Conservation (phyloP, 2,113 vertebrate species). For the Notarius lentiginosus region DNA sequence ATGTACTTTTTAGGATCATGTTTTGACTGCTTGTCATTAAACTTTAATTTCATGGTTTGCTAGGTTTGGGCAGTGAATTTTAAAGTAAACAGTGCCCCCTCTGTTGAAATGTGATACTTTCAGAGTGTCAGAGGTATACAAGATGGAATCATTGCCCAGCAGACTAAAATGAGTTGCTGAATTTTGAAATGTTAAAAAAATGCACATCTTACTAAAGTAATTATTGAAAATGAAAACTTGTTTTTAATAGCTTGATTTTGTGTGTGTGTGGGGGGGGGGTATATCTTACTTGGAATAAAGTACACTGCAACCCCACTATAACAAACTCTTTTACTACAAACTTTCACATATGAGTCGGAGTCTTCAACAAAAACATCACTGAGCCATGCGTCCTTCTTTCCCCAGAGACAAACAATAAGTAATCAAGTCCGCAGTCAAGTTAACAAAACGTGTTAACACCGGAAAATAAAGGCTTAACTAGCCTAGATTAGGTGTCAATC, state of each 20-base stretch:
- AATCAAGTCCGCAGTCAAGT: too few species aligned
- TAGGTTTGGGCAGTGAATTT: slow-evolving; percentile 8
- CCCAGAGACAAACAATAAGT: too few species aligned
- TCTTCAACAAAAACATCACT: too few species aligned
- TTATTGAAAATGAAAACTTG: background rate
- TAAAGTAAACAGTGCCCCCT: slow-evolving; percentile 50
- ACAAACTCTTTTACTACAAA: too few species aligned
- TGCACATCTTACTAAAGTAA: background rate
- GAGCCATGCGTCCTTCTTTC: too few species aligned
- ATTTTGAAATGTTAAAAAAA: background rate
- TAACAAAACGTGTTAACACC: too few species aligned
- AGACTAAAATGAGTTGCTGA: background rate
- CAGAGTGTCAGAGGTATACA: background rate
- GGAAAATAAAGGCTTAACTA: too few species aligned
- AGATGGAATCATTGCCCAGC: background rate
- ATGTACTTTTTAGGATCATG: background rate
- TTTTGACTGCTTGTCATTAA: slow-evolving; percentile 60
- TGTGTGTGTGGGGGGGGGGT: background rate
- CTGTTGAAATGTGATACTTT: slow-evolving; percentile 7
- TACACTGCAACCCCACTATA: too few species aligned
- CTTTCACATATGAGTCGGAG: too few species aligned
- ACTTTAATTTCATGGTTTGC: background rate
- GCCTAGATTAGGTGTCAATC: too few species aligned
- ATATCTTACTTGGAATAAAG: background rate
- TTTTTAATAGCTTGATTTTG: background rate